Conservation (phyloP, 2,113 vertebrate genomes). For the Merops nubicus region DNA sequence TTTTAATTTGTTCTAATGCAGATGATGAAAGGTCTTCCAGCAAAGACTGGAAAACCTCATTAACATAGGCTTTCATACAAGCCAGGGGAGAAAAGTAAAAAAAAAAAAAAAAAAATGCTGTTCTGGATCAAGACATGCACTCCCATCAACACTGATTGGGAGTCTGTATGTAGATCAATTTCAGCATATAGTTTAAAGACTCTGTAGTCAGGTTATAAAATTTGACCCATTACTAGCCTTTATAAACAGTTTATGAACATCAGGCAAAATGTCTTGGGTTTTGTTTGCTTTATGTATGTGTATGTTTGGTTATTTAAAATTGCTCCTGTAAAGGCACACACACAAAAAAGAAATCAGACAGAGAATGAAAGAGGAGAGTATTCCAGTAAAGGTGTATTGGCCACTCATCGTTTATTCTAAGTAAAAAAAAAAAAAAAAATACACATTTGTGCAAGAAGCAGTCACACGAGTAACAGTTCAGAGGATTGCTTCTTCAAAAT, state of each 20-base stretch:
- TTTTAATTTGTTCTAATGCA: background rate
- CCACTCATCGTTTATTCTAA: background rate
- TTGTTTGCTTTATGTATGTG: background rate
- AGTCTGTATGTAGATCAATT: background rate
- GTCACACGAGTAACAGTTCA: background rate
- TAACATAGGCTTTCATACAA: background rate
- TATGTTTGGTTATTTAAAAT: background rate
- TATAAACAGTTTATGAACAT: background rate
- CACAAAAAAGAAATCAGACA: background rate
- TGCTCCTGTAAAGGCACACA: background rate
- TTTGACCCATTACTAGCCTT: background rate
- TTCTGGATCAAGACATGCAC: background rate
- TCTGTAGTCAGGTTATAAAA: background rate
- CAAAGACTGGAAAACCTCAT: background rate
- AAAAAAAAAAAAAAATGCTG: background rate
- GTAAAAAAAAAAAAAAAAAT: background rate
- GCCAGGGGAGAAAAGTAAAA: background rate
- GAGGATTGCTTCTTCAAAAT: background rate
- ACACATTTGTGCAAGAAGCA: background rate
- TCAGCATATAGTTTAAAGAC: background rate
- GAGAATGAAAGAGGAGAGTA: background rate
- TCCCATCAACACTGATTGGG: rapidly evolving
- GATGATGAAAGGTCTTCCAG: background rate
- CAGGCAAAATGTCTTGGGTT: background rate
- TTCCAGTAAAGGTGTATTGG: background rate